Evolutionary conservation across 2,113 vertebrate genomes (phyloP).

Genomic region (Salvelinus namaycush): DNA sequence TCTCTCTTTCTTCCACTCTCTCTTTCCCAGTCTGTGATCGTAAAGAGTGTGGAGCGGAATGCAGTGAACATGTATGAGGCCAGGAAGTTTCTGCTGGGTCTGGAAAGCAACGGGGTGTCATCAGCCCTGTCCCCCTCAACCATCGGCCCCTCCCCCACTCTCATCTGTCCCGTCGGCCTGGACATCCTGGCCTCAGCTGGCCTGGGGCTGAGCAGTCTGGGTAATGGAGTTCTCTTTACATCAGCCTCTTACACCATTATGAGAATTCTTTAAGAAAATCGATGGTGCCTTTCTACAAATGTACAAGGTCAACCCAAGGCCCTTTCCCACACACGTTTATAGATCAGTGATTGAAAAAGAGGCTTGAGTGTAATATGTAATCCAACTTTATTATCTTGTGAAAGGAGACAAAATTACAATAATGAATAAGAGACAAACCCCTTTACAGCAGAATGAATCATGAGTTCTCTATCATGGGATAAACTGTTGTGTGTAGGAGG

Average conservation of each 20-base stretch:
- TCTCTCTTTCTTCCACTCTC: background rate
- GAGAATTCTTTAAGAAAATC: background rate
- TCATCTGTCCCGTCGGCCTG: constrained; percentile 87
- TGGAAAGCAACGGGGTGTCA: constrained; percentile 87
- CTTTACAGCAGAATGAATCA: constrained; percentile 17
- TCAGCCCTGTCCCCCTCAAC: constrained; percentile 16
- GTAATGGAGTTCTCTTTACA: constrained; percentile 70
- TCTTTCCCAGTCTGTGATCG: constrained; percentile 89
- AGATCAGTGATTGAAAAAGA: background rate
- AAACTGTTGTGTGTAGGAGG: constrained; percentile 26
- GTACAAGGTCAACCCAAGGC: background rate
- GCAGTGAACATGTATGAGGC: constrained; percentile 98
- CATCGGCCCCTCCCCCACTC: constrained; percentile 70
- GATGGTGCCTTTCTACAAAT: background rate
- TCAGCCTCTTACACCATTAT: background rate
- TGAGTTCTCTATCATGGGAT: no score
- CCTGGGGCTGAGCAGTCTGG: constrained; percentile 93
- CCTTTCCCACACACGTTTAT: background rate
- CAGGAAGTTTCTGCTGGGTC: constrained; percentile 91
- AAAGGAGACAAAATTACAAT: background rate
- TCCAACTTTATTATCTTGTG: background rate
- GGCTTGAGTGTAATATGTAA: background rate
- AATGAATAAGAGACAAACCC: background rate
- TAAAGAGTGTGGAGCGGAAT: constrained; percentile 98
- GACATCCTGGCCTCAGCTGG: constrained; percentile 96